phyloP scores from a whole-genome alignment of 2,888 invertebrate species.

The Heteropelma amictum region DNA sequence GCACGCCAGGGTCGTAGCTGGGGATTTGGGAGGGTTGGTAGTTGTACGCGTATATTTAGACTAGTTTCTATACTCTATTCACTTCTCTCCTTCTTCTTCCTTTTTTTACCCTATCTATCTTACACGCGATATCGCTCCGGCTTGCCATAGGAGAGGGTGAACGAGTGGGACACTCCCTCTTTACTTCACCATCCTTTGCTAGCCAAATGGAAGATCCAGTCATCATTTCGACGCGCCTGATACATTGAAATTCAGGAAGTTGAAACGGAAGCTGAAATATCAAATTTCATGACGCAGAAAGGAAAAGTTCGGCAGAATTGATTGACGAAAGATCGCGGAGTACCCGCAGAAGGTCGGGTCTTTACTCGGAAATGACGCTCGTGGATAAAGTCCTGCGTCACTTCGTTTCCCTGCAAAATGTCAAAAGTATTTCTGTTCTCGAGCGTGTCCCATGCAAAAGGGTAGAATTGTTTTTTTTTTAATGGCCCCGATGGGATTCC shows the following conservation, averaged over 20 bases:
- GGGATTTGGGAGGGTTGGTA: slow-evolving; percentile 64
- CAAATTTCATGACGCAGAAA: neutral
- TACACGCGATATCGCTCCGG: neutral
- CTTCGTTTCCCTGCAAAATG: too few species aligned
- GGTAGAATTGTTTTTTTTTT: neutral
- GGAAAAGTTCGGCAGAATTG: neutral
- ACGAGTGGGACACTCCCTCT: slow-evolving; percentile 48
- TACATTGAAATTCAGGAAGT: neutral
- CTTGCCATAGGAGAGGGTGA: slow-evolving; percentile 30
- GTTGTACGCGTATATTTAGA: slow-evolving; percentile 43
- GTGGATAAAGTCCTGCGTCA: too few species aligned
- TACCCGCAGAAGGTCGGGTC: too few species aligned
- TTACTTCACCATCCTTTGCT: slow-evolving; percentile 8
- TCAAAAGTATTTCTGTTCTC: too few species aligned
- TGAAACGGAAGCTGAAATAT: neutral
- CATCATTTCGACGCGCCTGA: neutral
- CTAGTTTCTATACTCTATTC: slow-evolving; percentile 47
- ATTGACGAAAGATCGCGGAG: too few species aligned
- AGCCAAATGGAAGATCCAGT: slow-evolving; percentile 14
- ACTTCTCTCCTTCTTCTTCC: slow-evolving; percentile 22
- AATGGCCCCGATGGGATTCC: neutral
- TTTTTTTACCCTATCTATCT: neutral
- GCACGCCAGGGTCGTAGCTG: slow-evolving; percentile 74
- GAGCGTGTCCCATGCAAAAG: too few species aligned
- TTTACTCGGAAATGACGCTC: too few species aligned